Evolutionary conservation across 2,888 invertebrate species (phyloP), one percentile per base, ranked within the genome.

Genomic region (Anarsia innoxiella): DNA sequence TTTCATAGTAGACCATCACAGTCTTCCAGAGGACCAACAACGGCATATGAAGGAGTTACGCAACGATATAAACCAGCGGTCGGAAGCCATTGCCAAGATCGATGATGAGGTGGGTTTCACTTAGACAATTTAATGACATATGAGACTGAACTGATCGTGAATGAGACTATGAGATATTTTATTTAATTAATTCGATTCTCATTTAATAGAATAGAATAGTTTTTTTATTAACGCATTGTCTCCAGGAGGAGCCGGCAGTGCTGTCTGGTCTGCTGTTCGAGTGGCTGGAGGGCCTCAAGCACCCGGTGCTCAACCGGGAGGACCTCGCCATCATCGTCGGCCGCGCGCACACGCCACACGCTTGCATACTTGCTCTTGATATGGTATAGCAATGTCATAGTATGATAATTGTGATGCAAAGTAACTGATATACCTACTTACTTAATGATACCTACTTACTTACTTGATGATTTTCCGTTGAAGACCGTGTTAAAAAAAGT

Each of bases 221-320:
- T n/a, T n/a, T n/a, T n/a, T n/a, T n/a, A n/a, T n/a, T n/a, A n/a
- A n/a, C n/a, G 19, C 8, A 19, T 19, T 19, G 19, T 5, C 8
- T 3, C 8, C 61, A 86, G 85, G 74, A 73, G 31, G 84, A 85
- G 36, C 76, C 92, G 1, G 71, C 79, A 6, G 78, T 93, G 11
- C 64, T 93, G 25, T 77, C 89, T 0, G 87, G 87, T 1, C 66
- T 94, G 2, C 70, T 94, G 23, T 91, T 89, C 67, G 90, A 92
- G 48, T 94, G 94, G 94, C 64, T 94, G 36, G 93, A 93, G 59
- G 89, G 89, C 12, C 71, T 94, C 30, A 90, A 91, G 76, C 84
- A 85, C 37, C 91, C 92, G 0, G 74, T 93, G 16, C 63, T 94
- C 11, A 87, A 88, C 45, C 75, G 88, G 13, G 90, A 91, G 35